A percentile compares a stretch with the other conserved stretches of the same genome.
Conservation (phyloP, 2,113 vertebrate genomes). For the Sapayoa aenigma region DNA sequence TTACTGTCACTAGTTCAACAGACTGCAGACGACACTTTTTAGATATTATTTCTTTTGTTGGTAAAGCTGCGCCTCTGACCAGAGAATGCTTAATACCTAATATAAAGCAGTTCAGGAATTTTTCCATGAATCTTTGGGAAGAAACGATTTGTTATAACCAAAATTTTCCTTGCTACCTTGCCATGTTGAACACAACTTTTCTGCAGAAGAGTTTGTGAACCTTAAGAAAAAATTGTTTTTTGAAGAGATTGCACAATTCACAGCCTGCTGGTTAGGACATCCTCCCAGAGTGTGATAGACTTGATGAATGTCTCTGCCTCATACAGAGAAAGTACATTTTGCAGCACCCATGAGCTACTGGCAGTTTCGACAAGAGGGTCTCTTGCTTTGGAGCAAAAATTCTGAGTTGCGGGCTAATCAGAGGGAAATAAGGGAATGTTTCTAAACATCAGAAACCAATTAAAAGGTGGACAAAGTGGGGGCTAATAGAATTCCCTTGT, state of each 20-base stretch:
- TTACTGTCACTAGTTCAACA: slow-evolving; percentile 9
- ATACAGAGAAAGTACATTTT: neutral
- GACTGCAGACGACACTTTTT: neutral
- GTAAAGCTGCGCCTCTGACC: neutral
- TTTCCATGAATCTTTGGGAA: slow-evolving; percentile 24
- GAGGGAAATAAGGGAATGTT: neutral
- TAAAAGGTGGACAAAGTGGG: neutral
- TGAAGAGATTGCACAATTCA: neutral
- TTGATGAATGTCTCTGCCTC: neutral
- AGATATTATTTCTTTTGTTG: neutral
- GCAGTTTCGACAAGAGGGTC: neutral
- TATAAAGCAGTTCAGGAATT: slow-evolving; percentile 10
- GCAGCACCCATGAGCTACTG: neutral
- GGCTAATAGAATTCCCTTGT: neutral
- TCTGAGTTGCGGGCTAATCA: neutral
- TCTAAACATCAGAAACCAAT: neutral
- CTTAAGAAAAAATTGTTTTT: neutral
- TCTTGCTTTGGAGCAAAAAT: neutral
- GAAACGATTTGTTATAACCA: neutral
- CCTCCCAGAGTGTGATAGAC: accelerated
- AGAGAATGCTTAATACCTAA: slow-evolving; percentile 7
- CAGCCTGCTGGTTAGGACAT: neutral
- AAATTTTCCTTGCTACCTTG: neutral
- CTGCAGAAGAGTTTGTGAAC: neutral
- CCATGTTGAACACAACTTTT: neutral